phyloP scores from a whole-genome alignment of 1,140 invertebrate species.

The Linepithema humile region DNA sequence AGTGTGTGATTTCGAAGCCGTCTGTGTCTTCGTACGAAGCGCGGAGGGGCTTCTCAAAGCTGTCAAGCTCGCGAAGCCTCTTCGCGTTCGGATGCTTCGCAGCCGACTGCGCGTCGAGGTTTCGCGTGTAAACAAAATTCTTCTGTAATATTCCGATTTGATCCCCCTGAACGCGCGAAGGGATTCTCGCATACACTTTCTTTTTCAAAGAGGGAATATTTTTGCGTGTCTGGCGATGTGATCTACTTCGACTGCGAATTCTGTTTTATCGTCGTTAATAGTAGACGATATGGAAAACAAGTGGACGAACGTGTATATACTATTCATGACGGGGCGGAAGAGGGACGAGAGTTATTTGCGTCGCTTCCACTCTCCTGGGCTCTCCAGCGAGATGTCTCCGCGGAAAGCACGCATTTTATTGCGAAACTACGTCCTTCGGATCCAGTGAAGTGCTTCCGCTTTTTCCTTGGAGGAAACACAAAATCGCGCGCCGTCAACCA shows the following conservation, averaged over 20 bases:
- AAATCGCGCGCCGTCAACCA: slow-evolving; percentile 33
- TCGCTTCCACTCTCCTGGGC: slow-evolving; percentile 1
- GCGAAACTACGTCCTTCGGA: slow-evolving; percentile 41
- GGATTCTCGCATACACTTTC: background rate
- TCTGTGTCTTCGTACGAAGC: background rate
- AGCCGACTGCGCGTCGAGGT: background rate
- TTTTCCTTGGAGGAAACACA: slow-evolving; percentile 14
- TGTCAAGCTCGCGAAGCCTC: background rate
- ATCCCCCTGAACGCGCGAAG: background rate
- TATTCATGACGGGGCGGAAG: slow-evolving; percentile 28
- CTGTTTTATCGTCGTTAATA: slow-evolving; percentile 14
- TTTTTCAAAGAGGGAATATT: background rate
- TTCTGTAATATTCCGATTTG: background rate
- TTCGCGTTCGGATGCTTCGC: background rate
- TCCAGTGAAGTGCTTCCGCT: slow-evolving; percentile 48
- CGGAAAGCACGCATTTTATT: slow-evolving; percentile 57
- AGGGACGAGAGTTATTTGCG: slow-evolving; percentile 26
- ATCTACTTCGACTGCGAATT: background rate
- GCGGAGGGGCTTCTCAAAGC: background rate
- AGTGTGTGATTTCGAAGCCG: background rate
- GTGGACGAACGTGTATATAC: slow-evolving; percentile 30
- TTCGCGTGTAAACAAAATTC: slow-evolving; percentile 26
- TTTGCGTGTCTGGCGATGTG: background rate
- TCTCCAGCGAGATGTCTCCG: slow-evolving; percentile 33
- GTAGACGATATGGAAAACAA: slow-evolving; percentile 47